These are phyloP conservation scores for Poicephalus gulielmi DNA, from an alignment of 2,113 vertebrate genomes.

Conservation along the genomic window DNA sequence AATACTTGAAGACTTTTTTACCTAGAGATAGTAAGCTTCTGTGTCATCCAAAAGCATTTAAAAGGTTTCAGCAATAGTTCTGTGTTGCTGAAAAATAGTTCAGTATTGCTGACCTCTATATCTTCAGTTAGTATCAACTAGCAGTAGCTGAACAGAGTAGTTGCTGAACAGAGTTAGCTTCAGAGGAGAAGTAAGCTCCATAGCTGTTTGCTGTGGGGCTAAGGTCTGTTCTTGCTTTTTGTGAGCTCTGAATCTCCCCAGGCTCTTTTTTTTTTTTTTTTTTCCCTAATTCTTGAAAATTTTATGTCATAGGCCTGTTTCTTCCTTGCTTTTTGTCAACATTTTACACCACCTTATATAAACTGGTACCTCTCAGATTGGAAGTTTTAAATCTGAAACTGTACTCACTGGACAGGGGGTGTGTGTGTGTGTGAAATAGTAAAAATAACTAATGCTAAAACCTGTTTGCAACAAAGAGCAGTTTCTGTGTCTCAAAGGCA, in stretches of 20 bases:
- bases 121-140: neutral
- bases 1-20: neutral
- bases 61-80: neutral
- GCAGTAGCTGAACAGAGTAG: neutral
- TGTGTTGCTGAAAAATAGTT: neutral
- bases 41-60: neutral
- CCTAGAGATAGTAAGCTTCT: neutral
- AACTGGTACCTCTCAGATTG: neutral
- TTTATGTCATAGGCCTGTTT: neutral
- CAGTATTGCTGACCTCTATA: neutral
- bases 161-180: neutral
- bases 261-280: neutral
- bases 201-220: neutral
- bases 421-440: neutral
- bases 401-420: neutral
- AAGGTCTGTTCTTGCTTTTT: neutral
- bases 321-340: neutral
- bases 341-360: neutral
- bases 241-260: neutral
- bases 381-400: neutral
- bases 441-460: neutral
- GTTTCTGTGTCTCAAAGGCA: neutral
- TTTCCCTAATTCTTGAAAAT: accelerated
- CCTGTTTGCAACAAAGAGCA: neutral
- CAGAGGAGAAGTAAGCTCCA: neutral